A percentile compares a stretch with the other conserved stretches of the same genome.
Conservation (phyloP, 2,888 invertebrate genomes). For the Coelinius sp. region DNA sequence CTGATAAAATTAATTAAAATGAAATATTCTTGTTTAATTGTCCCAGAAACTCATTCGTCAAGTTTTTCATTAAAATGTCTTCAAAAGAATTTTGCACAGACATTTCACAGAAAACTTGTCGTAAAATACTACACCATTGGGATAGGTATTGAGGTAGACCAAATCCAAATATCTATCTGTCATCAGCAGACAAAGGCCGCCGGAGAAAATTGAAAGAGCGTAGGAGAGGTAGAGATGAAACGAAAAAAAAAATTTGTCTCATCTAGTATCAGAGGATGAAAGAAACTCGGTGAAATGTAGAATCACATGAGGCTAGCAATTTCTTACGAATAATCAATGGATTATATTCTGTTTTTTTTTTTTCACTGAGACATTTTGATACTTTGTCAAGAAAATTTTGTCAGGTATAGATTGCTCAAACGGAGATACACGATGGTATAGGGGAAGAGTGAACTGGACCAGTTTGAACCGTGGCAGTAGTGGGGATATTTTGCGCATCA, state of each 20-base stretch:
- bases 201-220: neutral
- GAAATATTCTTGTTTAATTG: no score
- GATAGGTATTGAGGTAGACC: neutral
- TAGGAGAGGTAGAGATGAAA: neutral
- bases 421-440: neutral
- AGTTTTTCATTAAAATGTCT: neutral
- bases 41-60: neutral
- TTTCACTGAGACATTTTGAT: no score
- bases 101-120: neutral
- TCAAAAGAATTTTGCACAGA: neutral
- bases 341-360: no score
- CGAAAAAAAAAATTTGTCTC: neutral
- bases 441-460: constrained; percentile 30
- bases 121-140: neutral
- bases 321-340: no score
- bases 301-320: neutral
- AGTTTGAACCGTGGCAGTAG: constrained; percentile 46
- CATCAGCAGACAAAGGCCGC: neutral
- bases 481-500: constrained; percentile 70
- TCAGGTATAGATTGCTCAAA: neutral
- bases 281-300: neutral
- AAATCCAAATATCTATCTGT: neutral
- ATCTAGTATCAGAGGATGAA: neutral
- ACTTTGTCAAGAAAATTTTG: neutral
- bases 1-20: no score